Conservation (phyloP, 2,888 invertebrate species). For the Yponomeuta evonymella region DNA sequence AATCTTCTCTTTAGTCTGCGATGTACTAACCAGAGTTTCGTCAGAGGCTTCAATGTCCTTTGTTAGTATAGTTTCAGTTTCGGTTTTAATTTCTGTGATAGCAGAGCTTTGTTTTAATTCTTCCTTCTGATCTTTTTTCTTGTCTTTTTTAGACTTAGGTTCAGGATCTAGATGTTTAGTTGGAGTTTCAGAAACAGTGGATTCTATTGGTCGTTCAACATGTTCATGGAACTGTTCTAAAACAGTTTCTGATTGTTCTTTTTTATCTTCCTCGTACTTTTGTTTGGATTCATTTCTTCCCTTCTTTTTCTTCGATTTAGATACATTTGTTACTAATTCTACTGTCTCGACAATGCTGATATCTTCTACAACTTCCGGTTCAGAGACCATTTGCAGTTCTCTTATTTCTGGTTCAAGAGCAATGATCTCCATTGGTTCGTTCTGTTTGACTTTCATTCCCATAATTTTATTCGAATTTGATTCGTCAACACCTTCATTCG, state of each 20-base stretch:
- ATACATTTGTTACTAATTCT: background rate
- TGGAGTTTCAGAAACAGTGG: background rate
- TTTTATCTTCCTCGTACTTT: background rate
- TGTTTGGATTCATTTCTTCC: slow-evolving; percentile 27
- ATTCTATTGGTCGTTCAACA: background rate
- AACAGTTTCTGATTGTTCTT: background rate
- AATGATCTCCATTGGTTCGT: background rate
- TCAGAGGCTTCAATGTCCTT: background rate
- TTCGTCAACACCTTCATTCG: no score
- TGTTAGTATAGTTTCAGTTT: background rate
- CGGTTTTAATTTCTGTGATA: slow-evolving; percentile 9
- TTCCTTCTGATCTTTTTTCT: slow-evolving; percentile 25
- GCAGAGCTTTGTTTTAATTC: slow-evolving; percentile 17
- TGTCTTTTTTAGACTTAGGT: slow-evolving; percentile 33
- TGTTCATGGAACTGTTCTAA: background rate
- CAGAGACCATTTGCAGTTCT: background rate
- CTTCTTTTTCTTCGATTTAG: slow-evolving; percentile 35
- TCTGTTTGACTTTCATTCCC: background rate
- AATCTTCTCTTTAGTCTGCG: background rate
- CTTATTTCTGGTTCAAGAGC: background rate
- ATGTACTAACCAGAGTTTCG: background rate
- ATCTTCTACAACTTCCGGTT: background rate
- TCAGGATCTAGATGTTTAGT: background rate
- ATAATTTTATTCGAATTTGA: no score
- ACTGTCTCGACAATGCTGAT: background rate